Evolutionary conservation across 2,113 vertebrate species (phyloP).

Genomic region (Laterallus jamaicensis): DNA sequence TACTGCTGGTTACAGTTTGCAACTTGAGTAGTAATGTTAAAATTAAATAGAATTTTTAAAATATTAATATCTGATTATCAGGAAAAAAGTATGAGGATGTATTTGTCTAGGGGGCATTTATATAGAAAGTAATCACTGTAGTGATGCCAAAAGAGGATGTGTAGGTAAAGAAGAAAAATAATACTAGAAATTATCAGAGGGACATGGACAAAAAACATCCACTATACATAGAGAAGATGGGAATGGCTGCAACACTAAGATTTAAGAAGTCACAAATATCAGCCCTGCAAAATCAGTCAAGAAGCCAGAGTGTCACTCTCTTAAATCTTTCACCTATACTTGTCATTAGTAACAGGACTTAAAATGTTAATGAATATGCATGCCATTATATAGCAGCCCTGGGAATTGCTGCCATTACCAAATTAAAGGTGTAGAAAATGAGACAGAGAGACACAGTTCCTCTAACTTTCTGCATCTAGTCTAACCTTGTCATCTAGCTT

Average conservation of each 20-base stretch:
- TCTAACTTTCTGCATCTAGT: neutral
- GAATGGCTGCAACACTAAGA: neutral
- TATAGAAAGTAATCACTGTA: neutral
- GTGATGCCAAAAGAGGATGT: neutral
- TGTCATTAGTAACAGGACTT: neutral
- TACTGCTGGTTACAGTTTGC: neutral
- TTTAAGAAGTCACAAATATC: neutral
- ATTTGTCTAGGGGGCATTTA: neutral
- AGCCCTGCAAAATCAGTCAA: neutral
- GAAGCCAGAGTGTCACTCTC: neutral
- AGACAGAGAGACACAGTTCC: neutral
- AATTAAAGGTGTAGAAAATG: neutral
- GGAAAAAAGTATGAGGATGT: neutral
- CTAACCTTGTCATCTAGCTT: neutral
- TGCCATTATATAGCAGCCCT: neutral
- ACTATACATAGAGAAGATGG: neutral
- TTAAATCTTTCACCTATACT: neutral
- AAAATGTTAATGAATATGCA: conserved; percentile 5
- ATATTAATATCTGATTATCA: neutral
- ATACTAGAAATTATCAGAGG: neutral
- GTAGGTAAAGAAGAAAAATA: neutral
- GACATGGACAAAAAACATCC: neutral
- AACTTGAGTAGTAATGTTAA: neutral
- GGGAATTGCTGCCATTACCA: neutral
- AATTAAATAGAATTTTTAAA: neutral